Evolutionary conservation across 1,140 invertebrate genomes (phyloP), one percentile per base, ranked within the genome.

Genomic region (Cephus cinctus): DNA sequence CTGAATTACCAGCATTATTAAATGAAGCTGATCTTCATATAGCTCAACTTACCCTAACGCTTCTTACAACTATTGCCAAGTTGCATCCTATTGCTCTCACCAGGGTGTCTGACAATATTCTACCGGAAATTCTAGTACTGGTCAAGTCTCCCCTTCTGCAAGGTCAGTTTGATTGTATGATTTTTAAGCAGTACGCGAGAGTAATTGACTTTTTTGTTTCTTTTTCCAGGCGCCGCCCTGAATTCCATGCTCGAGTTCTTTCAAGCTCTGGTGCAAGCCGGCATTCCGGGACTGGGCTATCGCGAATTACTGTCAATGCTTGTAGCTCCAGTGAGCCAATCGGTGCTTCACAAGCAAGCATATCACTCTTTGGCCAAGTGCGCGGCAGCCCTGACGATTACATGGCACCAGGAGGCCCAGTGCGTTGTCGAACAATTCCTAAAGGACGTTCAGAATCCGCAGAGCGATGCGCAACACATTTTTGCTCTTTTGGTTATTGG

Each of bases 1-100:
- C 83, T 12, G 94, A 97, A 73, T 77, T 98, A 57, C 91, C 94
- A 27, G 86, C 92, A 27, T 76, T 98, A 16, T 83, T 99, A 41
- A 92, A 86, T 61, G 96, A 99, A 71, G 83, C 89, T 36, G 96
- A 99, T 78, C 78, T 99, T 23, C 94, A 98, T 76, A 94, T 98
- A 60, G 94, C 96, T 27, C 94, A 98, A 76, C 84, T 94, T 57
- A 89, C 88, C 25, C 80, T 94, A 34, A 83, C 84, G 19, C 75
- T 93, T 27, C 78, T 92, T 18, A 89, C 86, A 23, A 85, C 86
- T n/a, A 85, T 91, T 35, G 86, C 88, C 41, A 76, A 83, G 56
- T 67, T 84, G 40, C 83, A 87, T 67, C 83, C 86, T n/a, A 69
- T 77, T 46, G 84, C 87, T 9, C 71, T 92, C 12, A 84, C 83